Evolutionary conservation across 2,113 vertebrate species (phyloP).

Genomic region (Felis catus): F.catus_Fca126_mat1.0 CM031413.1:109555501-109556000

Average conservation of each 20-base stretch:
- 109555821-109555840: neutral
- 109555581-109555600: no score
- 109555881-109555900: neutral
- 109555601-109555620: no score
- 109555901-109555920: neutral
- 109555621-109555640: no score
- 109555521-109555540: neutral
- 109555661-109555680: no score
- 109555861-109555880: neutral
- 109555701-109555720: no score
- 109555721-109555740: no score
- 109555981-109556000: neutral
- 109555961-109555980: neutral
- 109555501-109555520: neutral
- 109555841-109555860: neutral
- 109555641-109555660: no score
- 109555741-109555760: rapidly evolving
- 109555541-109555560: neutral
- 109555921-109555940: neutral
- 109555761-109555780: no score
- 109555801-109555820: neutral
- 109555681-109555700: no score
- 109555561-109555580: no score
- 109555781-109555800: neutral
- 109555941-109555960: neutral